phyloP scores from a whole-genome alignment of 2,888 invertebrate genomes.

The Iphiclides podalirius region DNA sequence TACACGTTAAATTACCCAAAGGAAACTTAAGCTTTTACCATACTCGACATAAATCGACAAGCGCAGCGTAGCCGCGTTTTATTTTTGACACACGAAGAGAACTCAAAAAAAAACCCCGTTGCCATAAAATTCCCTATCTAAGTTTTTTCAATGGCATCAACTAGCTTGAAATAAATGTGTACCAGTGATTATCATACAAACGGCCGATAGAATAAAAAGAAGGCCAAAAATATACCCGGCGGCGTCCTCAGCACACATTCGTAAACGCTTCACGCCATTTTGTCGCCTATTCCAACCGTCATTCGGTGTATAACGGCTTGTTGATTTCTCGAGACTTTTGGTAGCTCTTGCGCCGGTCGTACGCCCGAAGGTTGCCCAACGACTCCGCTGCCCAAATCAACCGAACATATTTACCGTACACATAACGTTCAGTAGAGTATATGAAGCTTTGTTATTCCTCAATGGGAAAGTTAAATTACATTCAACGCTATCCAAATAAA shows the following conservation, averaged over 20 bases:
- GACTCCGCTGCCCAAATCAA: slow-evolving; percentile 21
- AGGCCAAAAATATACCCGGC: slow-evolving; percentile 23
- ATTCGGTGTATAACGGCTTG: slow-evolving; percentile 6
- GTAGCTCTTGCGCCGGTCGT: slow-evolving; percentile 4
- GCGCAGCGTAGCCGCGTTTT: background rate
- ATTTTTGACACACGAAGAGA: slow-evolving; percentile 8
- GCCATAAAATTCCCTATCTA: slow-evolving; percentile 18
- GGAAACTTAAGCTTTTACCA: slow-evolving; percentile 2
- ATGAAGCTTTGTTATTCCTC: slow-evolving; percentile 7
- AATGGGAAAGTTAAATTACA: background rate
- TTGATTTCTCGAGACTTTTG: background rate
- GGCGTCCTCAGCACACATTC: background rate
- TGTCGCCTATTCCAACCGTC: background rate
- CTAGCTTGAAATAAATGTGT: slow-evolving; percentile 28
- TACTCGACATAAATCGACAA: slow-evolving; percentile 7
- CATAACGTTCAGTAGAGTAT: slow-evolving; percentile 11
- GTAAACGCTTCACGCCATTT: background rate
- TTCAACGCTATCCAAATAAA: background rate
- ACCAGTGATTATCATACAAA: slow-evolving; percentile 34
- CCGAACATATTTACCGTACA: slow-evolving; percentile 14
- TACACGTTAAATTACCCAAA: slow-evolving; percentile 13
- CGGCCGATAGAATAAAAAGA: slow-evolving; percentile 30
- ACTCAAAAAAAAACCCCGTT: background rate
- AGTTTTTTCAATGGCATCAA: slow-evolving; percentile 30
- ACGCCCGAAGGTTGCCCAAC: slow-evolving; percentile 20